Percentiles rank a stretch among this genome's conserved stretches.
phyloP scores from a whole-genome alignment of 2,797 vertebrate genomes.

The Florisuga fusca region DNA sequence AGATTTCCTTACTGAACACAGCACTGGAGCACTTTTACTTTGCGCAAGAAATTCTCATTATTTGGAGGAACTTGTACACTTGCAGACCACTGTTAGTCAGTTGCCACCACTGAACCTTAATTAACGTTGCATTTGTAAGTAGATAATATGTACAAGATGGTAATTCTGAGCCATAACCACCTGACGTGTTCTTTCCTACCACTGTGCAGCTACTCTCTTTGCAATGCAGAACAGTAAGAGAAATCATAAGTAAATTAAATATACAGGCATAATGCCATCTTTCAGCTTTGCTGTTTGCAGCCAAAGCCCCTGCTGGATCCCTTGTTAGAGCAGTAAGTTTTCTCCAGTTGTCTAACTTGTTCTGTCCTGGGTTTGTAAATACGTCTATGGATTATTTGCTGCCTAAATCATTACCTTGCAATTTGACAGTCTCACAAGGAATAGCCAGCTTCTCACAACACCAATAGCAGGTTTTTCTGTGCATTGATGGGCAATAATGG shows the following conservation, averaged over 20 bases:
- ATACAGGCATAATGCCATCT: constrained; percentile 5
- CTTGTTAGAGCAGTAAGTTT: constrained; percentile 37
- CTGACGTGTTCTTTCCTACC: constrained; percentile 20
- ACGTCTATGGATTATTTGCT: constrained; percentile 3
- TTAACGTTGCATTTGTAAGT: constrained; percentile 43
- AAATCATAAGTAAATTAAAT: constrained; percentile 53
- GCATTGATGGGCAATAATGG: neutral
- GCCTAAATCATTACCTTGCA: neutral
- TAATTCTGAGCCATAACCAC: constrained; percentile 46
- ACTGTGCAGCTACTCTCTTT: constrained; percentile 39
- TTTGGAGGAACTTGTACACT: neutral
- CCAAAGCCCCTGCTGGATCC: neutral
- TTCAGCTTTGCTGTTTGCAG: constrained; percentile 20
- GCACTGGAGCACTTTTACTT: neutral
- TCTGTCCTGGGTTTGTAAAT: constrained; percentile 23
- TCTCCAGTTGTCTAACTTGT: neutral
- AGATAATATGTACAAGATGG: constrained; percentile 42
- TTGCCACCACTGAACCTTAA: neutral
- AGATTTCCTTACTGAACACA: constrained; percentile 31
- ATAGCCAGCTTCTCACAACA: neutral
- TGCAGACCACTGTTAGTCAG: neutral
- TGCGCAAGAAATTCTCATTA: constrained; percentile 23
- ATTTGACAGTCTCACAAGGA: neutral
- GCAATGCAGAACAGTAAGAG: constrained; percentile 38
- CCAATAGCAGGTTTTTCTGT: neutral